These are phyloP conservation scores for Antheraea yamamai DNA, from an alignment of 2,888 invertebrate species.

Conservation along the genomic window DNA sequence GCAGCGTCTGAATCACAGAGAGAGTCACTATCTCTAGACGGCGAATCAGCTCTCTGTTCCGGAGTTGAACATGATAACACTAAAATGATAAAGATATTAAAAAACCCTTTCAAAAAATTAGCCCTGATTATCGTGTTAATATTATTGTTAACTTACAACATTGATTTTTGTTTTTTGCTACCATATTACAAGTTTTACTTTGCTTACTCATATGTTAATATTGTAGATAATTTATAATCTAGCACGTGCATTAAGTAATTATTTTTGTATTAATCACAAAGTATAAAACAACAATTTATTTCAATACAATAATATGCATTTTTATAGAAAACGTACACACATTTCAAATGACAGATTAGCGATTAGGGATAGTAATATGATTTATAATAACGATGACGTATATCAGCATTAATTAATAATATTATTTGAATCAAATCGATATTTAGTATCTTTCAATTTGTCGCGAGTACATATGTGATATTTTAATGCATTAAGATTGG, in stretches of 20 bases:
- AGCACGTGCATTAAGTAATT: neutral
- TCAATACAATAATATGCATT: neutral
- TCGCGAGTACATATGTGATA: too few species aligned
- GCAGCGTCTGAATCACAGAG: constrained; percentile 68
- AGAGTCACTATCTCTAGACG: constrained; percentile 72
- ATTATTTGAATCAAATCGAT: too few species aligned
- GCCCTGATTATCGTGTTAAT: neutral
- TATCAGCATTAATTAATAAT: too few species aligned
- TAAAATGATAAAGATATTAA: constrained; percentile 43
- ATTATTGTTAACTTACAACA: constrained; percentile 33
- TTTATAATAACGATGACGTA: too few species aligned
- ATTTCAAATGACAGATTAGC: neutral
- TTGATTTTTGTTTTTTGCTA: constrained; percentile 61
- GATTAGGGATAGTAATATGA: too few species aligned
- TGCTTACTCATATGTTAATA: constrained; percentile 48
- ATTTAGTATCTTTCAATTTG: too few species aligned
- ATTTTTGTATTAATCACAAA: neutral
- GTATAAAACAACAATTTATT: neutral
- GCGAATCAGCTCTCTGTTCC: constrained; percentile 62
- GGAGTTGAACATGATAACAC: constrained; percentile 73
- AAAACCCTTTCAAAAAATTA: neutral
- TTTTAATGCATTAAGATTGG: too few species aligned
- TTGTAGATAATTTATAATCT: constrained; percentile 5
- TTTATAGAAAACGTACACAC: neutral
- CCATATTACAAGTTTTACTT: constrained; percentile 53